Base-by-base conservation (phyloP, 2,888 invertebrate genomes). In the Caenorhabditis sinica region DNA sequence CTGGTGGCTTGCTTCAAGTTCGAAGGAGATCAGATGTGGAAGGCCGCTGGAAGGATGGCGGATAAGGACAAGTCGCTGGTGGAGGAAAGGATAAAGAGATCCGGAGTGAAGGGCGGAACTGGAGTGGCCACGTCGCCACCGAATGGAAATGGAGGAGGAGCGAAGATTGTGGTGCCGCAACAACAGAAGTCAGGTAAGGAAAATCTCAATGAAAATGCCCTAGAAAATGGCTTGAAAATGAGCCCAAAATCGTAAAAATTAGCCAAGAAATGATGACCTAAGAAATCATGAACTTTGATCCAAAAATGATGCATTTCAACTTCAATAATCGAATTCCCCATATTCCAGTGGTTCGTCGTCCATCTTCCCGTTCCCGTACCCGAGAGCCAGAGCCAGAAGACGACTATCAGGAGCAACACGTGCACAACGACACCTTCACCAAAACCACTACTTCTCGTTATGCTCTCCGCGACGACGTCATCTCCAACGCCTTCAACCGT, bases 81-180 rank as follows among this genome's bases (percentile, higher is more conserved):
- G 65, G 98, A 98, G 92, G 98, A 99, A 93, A 95, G 98, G 63
- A 97, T 99, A 79, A 98, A 98, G 93, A 95, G 98, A 33, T 96
- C 96, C 0, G 95, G 90, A 40, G 85, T 76, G 20, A 86, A 77
- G 23, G 85, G 88, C 13, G 88, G 88, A 23, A 72, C 74, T n/a
- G 79, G 83, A 17, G 61, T 68, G 15, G 83, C 60, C 17, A 63
- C 58, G 13, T 43, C 63, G 8, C 75, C 76, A 20, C 73, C 83
- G 15, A 63, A 51, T 17, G 80, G 83, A 23, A 86, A 88, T 23
- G 76, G 43, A 13, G 80, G 84, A 23, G 87, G 89, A 23, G 76
- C 89, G 17, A 88, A 83, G 56, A 86, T 89, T 53, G 86, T 87
- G 13, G 86, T 86, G 11, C 89, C 88, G 0, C 65, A 85, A 28